Percentiles rank a stretch among this genome's conserved stretches.
Conservation (phyloP, 2,797 vertebrate genomes). For the Sebastes oblongus region DNA sequence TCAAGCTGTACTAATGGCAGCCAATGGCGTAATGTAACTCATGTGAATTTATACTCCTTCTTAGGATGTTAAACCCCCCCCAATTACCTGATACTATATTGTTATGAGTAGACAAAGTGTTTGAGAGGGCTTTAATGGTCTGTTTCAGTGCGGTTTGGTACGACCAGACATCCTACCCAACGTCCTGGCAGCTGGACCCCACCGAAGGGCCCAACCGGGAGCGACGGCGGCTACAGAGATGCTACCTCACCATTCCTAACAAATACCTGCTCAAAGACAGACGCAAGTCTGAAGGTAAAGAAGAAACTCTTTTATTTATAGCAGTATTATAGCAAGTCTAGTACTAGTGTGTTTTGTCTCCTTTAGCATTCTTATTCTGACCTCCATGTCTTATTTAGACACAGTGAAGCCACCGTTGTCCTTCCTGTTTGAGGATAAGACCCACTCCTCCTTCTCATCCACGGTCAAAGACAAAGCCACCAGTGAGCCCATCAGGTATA, state of each 20-base stretch:
- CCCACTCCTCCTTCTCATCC: conserved; percentile 96
- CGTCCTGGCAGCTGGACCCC: conserved; percentile 97
- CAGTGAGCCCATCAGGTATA: conserved; percentile 95
- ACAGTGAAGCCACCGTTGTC: conserved; percentile 88
- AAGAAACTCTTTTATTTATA: background rate
- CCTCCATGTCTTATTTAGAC: conserved; percentile 75
- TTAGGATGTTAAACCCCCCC: background rate
- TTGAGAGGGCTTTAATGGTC: background rate
- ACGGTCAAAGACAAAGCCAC: conserved; percentile 99
- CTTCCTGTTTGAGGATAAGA: conserved; percentile 97
- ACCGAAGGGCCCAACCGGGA: conserved; percentile 97
- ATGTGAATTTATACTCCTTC: no score
- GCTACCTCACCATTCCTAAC: conserved; percentile 97
- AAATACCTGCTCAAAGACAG: conserved; percentile 97
- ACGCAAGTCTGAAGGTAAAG: conserved; percentile 91
- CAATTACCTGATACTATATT: background rate
- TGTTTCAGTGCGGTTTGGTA: conserved; percentile 93
- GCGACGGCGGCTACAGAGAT: conserved; percentile 93
- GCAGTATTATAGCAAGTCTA: background rate
- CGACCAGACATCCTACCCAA: conserved; percentile 91
- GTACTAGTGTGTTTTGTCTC: background rate
- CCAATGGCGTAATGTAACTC: no score
- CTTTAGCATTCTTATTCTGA: conserved; percentile 7
- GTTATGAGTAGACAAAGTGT: background rate
- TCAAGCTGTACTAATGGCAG: no score